A percentile compares a stretch with the other conserved stretches of the same genome.
Evolutionary conservation across 1,140 invertebrate species (phyloP).

Genomic region (Bombyx mori): DNA sequence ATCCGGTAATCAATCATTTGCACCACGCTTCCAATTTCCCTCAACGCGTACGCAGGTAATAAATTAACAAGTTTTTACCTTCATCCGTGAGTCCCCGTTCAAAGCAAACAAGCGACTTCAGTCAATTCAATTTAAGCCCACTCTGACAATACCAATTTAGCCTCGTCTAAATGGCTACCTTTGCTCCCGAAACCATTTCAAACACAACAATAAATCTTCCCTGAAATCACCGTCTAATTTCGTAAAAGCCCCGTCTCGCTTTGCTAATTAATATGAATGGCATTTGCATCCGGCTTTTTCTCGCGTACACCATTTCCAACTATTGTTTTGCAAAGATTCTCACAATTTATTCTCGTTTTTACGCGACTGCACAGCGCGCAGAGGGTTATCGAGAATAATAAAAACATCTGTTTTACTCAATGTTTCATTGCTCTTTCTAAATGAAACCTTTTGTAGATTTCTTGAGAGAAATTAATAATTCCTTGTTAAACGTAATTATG

Average conservation of each 20-base stretch:
- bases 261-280: slow-evolving; percentile 72
- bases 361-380: slow-evolving; percentile 44
- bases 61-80: slow-evolving; percentile 26
- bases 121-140: slow-evolving; percentile 58
- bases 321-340: slow-evolving; percentile 70
- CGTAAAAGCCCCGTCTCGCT: slow-evolving; percentile 70
- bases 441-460: slow-evolving; percentile 46
- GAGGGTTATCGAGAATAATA: slow-evolving; percentile 57
- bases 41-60: slow-evolving; percentile 20
- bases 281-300: slow-evolving; percentile 71
- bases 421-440: slow-evolving; percentile 32
- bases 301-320: slow-evolving; percentile 68
- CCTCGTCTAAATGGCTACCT: slow-evolving; percentile 63
- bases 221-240: slow-evolving; percentile 71
- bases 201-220: slow-evolving; percentile 69
- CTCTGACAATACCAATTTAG: slow-evolving; percentile 61
- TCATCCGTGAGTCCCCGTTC: slow-evolving; percentile 22
- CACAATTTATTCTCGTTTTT: slow-evolving; percentile 68
- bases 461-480: slow-evolving; percentile 2
- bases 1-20: slow-evolving; percentile 18
- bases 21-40: slow-evolving; percentile 16
- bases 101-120: slow-evolving; percentile 44
- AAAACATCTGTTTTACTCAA: slow-evolving; percentile 28
- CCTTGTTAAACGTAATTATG: slow-evolving; percentile 25
- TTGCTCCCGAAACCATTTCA: slow-evolving; percentile 62